Evolutionary conservation across 2,888 invertebrate species (phyloP).

Genomic region (Gari tellinella): DNA sequence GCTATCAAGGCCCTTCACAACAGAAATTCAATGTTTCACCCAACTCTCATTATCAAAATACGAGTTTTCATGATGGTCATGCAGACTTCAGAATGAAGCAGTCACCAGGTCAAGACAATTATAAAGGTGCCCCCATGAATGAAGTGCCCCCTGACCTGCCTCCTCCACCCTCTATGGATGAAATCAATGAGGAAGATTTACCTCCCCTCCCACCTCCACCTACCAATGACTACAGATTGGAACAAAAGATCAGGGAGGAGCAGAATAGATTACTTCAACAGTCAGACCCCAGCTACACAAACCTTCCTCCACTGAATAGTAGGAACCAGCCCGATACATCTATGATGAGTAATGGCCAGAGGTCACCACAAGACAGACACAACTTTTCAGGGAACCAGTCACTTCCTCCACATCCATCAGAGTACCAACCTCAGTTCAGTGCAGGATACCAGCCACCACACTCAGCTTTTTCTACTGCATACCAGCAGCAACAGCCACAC

Average conservation of each 20-base stretch:
- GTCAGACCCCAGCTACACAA: constrained; percentile 60
- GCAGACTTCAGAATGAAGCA: constrained; percentile 46
- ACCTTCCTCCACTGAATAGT: constrained; percentile 57
- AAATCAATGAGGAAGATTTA: constrained; percentile 73
- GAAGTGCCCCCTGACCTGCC: constrained; percentile 84
- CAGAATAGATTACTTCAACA: constrained; percentile 67
- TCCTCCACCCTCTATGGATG: constrained; percentile 83
- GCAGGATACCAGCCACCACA: constrained; percentile 39
- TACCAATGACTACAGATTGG: constrained; percentile 78
- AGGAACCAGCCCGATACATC: constrained; percentile 36
- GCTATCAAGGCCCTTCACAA: constrained; percentile 40
- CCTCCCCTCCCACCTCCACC: constrained; percentile 85
- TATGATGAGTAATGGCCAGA: constrained; percentile 35
- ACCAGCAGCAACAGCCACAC: constrained; percentile 51
- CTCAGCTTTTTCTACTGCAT: constrained; percentile 50
- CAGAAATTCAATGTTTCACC: constrained; percentile 41
- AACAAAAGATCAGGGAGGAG: constrained; percentile 87
- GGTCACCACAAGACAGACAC: constrained; percentile 39
- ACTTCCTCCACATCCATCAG: constrained; percentile 35
- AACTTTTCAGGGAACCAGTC: constrained; percentile 43
- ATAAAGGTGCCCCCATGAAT: constrained; percentile 86
- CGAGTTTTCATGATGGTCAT: constrained; percentile 56
- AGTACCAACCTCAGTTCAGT: constrained; percentile 41
- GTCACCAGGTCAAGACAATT: constrained; percentile 53
- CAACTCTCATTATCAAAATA: constrained; percentile 53